These are phyloP conservation scores for Rhingia campestris DNA, from an alignment of 2,888 invertebrate genomes.

Conservation along the genomic window DNA sequence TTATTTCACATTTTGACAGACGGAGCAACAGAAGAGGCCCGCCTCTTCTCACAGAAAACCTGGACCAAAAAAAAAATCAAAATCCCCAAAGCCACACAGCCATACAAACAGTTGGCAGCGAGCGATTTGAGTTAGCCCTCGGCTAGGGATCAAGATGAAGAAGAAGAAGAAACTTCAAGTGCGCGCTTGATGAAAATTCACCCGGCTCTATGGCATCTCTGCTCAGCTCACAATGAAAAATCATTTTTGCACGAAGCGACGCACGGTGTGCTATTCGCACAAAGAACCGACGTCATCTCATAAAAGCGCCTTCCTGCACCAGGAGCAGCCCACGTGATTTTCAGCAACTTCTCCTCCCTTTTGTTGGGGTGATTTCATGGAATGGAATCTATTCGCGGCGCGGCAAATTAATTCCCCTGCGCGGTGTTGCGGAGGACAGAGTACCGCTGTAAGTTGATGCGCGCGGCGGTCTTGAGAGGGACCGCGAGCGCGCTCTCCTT, in stretches of 20 bases:
- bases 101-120: slow-evolving; percentile 2
- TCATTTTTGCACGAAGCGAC: slow-evolving; percentile 30
- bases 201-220: background rate
- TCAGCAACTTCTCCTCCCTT: slow-evolving; percentile 46
- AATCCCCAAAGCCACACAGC: slow-evolving; percentile 12
- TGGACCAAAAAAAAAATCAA: slow-evolving; percentile 6
- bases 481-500: slow-evolving; percentile 49
- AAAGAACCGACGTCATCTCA: slow-evolving; percentile 8
- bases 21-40: slow-evolving; percentile 49
- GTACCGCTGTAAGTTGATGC: slow-evolving; percentile 32
- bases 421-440: slow-evolving; percentile 13
- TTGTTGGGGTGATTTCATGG: background rate
- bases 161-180: slow-evolving; percentile 34
- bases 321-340: slow-evolving; percentile 61
- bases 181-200: slow-evolving; percentile 45
- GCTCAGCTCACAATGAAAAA: slow-evolving; percentile 33
- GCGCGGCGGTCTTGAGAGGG: slow-evolving; percentile 43
- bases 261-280: background rate
- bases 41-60: slow-evolving; percentile 42
- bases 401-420: slow-evolving; percentile 59
- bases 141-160: background rate
- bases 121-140: slow-evolving; percentile 5
- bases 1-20: slow-evolving; percentile 67
- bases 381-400: slow-evolving; percentile 10
- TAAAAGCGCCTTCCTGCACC: slow-evolving; percentile 13